These are phyloP conservation scores for Clarias fuscus DNA, from an alignment of 2,797 vertebrate genomes.

Conservation along the genomic window DNA sequence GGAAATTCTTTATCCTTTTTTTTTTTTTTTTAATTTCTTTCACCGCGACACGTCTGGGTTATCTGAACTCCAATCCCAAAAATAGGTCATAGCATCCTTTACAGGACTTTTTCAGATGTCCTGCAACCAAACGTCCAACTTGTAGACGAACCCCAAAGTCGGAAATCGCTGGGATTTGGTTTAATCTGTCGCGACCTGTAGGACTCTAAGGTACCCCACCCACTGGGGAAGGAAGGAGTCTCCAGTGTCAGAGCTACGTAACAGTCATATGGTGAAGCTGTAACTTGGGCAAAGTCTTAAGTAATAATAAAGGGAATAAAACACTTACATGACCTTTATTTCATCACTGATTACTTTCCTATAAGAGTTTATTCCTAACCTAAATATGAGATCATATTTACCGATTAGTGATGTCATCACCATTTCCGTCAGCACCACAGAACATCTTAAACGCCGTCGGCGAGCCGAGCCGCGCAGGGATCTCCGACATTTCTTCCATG, in stretches of 20 bases:
- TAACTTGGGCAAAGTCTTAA: not conserved
- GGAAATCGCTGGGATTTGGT: not conserved
- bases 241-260: not conserved
- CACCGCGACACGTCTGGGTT: not conserved
- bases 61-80: not conserved
- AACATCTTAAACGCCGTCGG: not conserved
- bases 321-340: not conserved
- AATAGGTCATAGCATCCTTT: not conserved
- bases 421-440: too few species aligned
- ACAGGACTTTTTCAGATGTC: not conserved
- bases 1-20: not conserved
- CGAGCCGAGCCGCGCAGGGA: not conserved
- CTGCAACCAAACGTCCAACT: not conserved
- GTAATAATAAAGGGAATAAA: not conserved
- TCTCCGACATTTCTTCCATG: slow-evolving; percentile 65
- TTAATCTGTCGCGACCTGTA: not conserved
- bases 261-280: not conserved
- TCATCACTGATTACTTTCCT: not conserved
- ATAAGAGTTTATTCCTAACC: not conserved
- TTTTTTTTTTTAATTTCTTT: not conserved
- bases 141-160: not conserved
- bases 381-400: not conserved
- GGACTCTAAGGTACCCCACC: not conserved
- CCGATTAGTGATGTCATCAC: not conserved
- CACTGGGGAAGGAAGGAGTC: not conserved